Evolutionary conservation across 2,888 invertebrate species (phyloP), one percentile per base, ranked within the genome.

Genomic region (Macrosoma leucophasiata): DNA sequence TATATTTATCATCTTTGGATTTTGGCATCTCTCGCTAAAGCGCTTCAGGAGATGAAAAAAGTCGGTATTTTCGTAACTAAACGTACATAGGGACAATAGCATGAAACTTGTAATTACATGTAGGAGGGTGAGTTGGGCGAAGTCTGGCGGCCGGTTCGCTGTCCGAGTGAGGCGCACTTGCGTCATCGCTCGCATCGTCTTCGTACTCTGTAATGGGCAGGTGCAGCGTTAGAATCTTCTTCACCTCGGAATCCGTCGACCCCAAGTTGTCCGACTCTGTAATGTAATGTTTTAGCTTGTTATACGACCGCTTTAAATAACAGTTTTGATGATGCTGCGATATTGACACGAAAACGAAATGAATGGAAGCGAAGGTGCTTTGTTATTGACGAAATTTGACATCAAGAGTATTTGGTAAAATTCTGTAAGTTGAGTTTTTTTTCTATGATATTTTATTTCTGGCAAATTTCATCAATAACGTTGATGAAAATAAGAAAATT

Each of bases 171-270:
- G 88, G 89, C 50, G 87, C 88, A 58, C 84, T 79, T 17, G 76
- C 84, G 59, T 87, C 87, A 50, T 86, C 87, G 46, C 87, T 86
- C 35, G 91, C 91, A 78, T 95, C 94, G 73, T 94, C 94, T 87
- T 95, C 95, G 87, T 95, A 94, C 87, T 94, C 95, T 89, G 93
- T 93, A 91, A 93, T 93, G 86, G 93, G 93, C 88, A 93, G 91
- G 90, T 93, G 93, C 85, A 93, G 91, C 77, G 93, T 92, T 90
- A 93, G 82, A 89, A 93, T 93, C 90, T 93, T 93, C 91, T 93
- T 93, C 87, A 93, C 93, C 89, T 95, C 94, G 85, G 94, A 94
- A 89, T 95, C 94, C 88, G 94, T 94, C 76, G 94, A 94, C 86
- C 95, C 94, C 90, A 94, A 90, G 91, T 94, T 94, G 91, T 94